Conservation (phyloP, 2,113 vertebrate species). For the Acrocephalus arundinaceus region DNA sequence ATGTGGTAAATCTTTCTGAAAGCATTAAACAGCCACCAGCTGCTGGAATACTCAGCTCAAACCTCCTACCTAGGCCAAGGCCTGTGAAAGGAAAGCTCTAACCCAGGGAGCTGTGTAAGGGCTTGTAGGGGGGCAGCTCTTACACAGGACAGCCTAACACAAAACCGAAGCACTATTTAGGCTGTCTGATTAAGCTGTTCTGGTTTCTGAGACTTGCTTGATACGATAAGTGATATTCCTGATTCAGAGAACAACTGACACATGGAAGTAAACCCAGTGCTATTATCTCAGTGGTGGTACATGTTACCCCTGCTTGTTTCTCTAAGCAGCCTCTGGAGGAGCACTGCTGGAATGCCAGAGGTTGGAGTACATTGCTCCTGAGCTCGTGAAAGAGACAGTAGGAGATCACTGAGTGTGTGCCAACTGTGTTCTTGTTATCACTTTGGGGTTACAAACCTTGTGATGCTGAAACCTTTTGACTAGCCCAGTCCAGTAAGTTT, state of each 20-base stretch:
- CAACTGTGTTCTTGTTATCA: neutral
- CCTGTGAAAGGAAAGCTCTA: neutral
- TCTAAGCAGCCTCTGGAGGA: neutral
- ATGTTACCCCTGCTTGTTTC: neutral
- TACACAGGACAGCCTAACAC: neutral
- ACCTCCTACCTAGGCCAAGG: neutral
- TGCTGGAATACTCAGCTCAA: neutral
- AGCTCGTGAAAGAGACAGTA: neutral
- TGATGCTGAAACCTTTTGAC: neutral
- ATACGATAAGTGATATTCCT: accelerated
- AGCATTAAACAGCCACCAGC: neutral
- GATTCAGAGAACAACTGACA: neutral
- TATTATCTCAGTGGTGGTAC: neutral
- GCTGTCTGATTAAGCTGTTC: neutral
- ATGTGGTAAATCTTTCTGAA: neutral
- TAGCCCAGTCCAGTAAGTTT: neutral
- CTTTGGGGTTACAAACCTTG: neutral
- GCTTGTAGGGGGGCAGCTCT: neutral
- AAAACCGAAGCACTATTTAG: neutral
- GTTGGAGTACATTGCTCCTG: neutral
- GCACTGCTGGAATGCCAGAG: neutral
- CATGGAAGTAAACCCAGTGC: neutral
- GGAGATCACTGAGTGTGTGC: neutral
- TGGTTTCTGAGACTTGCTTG: neutral
- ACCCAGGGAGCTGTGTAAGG: accelerated